These are phyloP conservation scores for Rotaria sp. DNA, from an alignment of 2,888 invertebrate genomes.

Conservation along the genomic window DNA sequence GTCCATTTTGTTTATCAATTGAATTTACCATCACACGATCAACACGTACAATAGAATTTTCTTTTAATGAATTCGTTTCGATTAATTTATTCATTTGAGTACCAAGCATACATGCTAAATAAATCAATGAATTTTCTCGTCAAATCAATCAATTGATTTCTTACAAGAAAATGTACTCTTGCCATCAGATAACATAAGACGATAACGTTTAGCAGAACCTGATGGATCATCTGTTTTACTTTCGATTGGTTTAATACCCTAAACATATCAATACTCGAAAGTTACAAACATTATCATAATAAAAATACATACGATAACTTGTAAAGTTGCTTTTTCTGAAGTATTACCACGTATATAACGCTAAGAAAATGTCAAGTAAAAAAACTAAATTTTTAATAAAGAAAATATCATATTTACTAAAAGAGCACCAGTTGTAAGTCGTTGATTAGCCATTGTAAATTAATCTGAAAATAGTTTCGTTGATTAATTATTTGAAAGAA, in stretches of 20 bases:
- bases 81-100: slow-evolving; percentile 23
- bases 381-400: neutral
- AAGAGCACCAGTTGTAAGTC: slow-evolving; percentile 17
- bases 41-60: slow-evolving; percentile 21
- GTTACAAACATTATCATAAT: neutral
- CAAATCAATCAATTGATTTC: neutral
- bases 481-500: no score
- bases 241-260: slow-evolving; percentile 15
- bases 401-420: neutral
- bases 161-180: slow-evolving; percentile 20
- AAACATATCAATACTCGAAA: neutral
- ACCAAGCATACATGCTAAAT: slow-evolving; percentile 25
- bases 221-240: slow-evolving; percentile 25
- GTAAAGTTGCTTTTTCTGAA: slow-evolving; percentile 27
- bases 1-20: slow-evolving; percentile 6
- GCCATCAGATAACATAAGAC: slow-evolving; percentile 20
- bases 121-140: neutral
- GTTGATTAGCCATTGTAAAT: neutral
- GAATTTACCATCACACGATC: neutral
- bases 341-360: slow-evolving; percentile 14
- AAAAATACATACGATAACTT: neutral
- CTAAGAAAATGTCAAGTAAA: neutral
- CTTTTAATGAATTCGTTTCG: neutral
- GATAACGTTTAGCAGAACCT: neutral
- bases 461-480: no score